Evolutionary conservation across 1,140 invertebrate genomes (phyloP), one percentile per base, ranked within the genome.

Genomic region (Diachasmimorpha longicaudata): DNA sequence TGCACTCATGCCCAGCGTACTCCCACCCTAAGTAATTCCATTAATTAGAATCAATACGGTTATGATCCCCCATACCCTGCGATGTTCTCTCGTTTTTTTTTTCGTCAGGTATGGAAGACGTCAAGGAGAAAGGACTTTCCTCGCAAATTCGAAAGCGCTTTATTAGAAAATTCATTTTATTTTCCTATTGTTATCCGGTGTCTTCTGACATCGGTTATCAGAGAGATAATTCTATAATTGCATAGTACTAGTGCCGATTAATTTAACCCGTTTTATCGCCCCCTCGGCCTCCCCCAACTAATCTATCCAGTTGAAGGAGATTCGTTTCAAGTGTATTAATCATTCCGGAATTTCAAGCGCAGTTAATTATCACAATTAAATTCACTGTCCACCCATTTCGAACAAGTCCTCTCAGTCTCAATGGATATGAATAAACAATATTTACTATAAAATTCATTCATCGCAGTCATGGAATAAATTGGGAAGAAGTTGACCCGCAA

Each of bases 1-100:
- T 75, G 93, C 92, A 70, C 94, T 94, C 98, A 99, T 99, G n/a
- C 97, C 98, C 70, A 99, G 90, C 10, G 97, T 99, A 44, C 96
- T 98, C 31, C 97, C 97, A 44, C 97, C 98, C 90, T 93, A 84
- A 4, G 81, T 14, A 78, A 63, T 58, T 79, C 66, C 31, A 73
- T 66, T 23, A 70, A 25, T 58, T 13, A 69, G 31, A 66, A 72
- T 63, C 70, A 63, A 42, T 63, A 31, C 63, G 23, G 10, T 23
- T 31, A 66, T 36, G 37, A 52, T 39, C 25, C 8, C 19, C 55
- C 66, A 14, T 68, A 67, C 37, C 31, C 63, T 73, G 19, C 25
- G 1, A 48, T 13, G n/a, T 31, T 58, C 21, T 8, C 9, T 5
- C 4, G 11, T 9, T 2, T 46, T 46, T 14, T 46, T 46, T 46